Conservation (phyloP, 2,113 vertebrate species). For the Bucco capensis region DNA sequence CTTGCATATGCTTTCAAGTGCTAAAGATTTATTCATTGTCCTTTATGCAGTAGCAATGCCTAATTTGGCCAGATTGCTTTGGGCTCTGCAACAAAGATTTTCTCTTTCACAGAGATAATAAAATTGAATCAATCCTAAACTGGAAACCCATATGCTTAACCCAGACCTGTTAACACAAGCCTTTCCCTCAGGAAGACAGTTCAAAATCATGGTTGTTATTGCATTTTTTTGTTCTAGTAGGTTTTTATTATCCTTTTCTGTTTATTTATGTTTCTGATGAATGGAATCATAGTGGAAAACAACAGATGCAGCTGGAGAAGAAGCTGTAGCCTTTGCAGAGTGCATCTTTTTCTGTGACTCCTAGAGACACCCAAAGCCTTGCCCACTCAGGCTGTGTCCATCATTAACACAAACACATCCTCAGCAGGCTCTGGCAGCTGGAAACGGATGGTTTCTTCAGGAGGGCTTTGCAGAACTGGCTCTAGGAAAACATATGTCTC, state of each 20-base stretch:
- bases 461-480: neutral
- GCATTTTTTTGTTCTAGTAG: neutral
- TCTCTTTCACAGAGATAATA: neutral
- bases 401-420: rapidly evolving
- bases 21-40: neutral
- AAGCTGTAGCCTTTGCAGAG: neutral
- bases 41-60: neutral
- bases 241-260: neutral
- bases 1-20: neutral
- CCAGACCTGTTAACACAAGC: neutral
- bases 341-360: neutral
- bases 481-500: neutral
- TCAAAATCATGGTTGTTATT: neutral
- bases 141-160: neutral
- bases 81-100: neutral
- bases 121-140: neutral
- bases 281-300: neutral
- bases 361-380: neutral
- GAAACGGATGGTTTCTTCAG: neutral
- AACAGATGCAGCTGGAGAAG: neutral
- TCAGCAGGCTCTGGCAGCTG: neutral
- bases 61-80: neutral
- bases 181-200: neutral
- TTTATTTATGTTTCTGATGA: neutral
- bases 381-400: too few species aligned